Evolutionary conservation across 2,888 invertebrate genomes (phyloP), one percentile per base, ranked within the genome.

Genomic region (Drosophila siamana): DNA sequence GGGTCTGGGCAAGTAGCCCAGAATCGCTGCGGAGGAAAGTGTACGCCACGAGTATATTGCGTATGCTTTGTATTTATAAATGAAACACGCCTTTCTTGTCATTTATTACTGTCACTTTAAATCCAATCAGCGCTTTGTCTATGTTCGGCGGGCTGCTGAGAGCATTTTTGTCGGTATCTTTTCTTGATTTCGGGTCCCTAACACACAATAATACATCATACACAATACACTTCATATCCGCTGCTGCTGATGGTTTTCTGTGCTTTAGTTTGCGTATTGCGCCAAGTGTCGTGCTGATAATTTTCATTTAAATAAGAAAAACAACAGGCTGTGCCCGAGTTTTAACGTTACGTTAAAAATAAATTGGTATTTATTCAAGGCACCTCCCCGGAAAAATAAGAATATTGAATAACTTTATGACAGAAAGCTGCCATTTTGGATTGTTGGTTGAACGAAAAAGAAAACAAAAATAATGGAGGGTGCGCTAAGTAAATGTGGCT

Each of bases 61-160:
- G 56, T 75, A 73, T 70, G 50, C 54, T 44, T 43, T 64, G 59
- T 77, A 86, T 88, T 71, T 80, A 70, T 86, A 88, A 88, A 80
- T 68, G 85, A 78, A 77, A 79, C 77, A 74, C 75, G 80, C 90
- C 85, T 86, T 89, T 81, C 82, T 79, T 81, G 89, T 89, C 90
- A 89, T 89, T 90, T 89, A 86, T 89, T 86, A 90, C 85, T 89
- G 89, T 89, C 90, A 90, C 78, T 85, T 89, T 85, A 81, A 86
- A 90, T 90, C 89, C 89, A 85, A 89, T 90, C 89, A 88, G 85
- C 88, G 81, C 81, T 88, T 81, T 78, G 82, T 86, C 86, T 77
- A 75, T 85, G 76, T 75, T 73, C 71, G 74, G 68, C 63, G 48
- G 55, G 40, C 67, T 60, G 48, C 33, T 56, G 55, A 61, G 50